phyloP scores from a whole-genome alignment of 2,888 invertebrate genomes.

The Pseudolycoriella hygida region DNA sequence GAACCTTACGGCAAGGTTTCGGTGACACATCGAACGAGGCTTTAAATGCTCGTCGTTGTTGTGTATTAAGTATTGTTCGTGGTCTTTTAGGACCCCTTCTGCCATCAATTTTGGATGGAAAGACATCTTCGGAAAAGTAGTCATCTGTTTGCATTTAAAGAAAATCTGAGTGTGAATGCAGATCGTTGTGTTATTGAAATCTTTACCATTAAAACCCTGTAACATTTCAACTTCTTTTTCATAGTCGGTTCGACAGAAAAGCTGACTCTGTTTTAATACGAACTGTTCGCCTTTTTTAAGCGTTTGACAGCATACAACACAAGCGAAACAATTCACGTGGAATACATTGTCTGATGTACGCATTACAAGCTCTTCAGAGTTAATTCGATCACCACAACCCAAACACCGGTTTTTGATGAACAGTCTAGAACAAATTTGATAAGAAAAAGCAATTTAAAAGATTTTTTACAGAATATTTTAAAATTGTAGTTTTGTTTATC shows the following conservation, averaged over 20 bases:
- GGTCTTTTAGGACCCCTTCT: conserved; percentile 63
- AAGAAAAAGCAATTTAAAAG: not conserved
- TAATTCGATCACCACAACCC: conserved; percentile 51
- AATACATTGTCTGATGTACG: conserved; percentile 54
- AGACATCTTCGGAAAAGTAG: conserved; percentile 40
- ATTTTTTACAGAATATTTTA: not conserved
- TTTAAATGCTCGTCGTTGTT: conserved; percentile 67
- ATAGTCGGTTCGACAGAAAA: conserved; percentile 64
- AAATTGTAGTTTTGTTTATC: too few relatives aligned
- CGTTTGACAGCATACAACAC: conserved; percentile 58
- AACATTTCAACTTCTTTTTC: conserved; percentile 62
- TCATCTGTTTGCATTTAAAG: conserved; percentile 24
- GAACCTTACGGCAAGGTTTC: conserved; percentile 65
- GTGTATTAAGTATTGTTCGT: conserved; percentile 65
- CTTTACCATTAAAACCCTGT: conserved; percentile 35
- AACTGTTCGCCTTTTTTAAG: conserved; percentile 69
- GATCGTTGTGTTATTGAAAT: not conserved
- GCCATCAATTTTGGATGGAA: conserved; percentile 42
- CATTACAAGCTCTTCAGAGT: conserved; percentile 65
- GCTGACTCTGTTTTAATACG: conserved; percentile 57
- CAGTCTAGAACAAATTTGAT: conserved; percentile 32
- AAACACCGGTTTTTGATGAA: conserved; percentile 54
- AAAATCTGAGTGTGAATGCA: not conserved
- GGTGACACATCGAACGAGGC: conserved; percentile 72
- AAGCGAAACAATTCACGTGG: conserved; percentile 63